Conservation (phyloP, 2,797 vertebrate species). For the Paedocypris micromegethes region DNA sequence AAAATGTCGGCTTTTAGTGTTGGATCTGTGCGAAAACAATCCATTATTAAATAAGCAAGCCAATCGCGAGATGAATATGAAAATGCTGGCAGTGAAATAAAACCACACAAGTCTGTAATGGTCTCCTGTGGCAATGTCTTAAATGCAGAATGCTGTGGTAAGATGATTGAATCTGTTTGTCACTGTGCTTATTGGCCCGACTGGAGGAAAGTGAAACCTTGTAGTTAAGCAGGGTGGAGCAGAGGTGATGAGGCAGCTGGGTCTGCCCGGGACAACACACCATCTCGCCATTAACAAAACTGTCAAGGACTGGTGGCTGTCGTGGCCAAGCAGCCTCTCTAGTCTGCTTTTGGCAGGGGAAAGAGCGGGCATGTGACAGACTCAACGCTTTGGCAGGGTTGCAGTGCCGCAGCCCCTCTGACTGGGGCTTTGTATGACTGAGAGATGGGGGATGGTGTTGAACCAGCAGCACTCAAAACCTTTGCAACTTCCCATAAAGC, state of each 20-base stretch:
- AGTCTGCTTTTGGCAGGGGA: slow-evolving; percentile 43
- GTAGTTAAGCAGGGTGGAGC: slow-evolving; percentile 27
- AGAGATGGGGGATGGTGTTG: slow-evolving; percentile 31
- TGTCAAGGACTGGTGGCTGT: slow-evolving; percentile 43
- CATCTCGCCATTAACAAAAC: slow-evolving; percentile 46
- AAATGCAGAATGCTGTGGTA: slow-evolving; percentile 32
- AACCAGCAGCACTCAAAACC: slow-evolving; percentile 29
- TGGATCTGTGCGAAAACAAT: slow-evolving; percentile 28
- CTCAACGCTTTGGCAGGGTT: slow-evolving; percentile 47
- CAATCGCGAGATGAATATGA: slow-evolving; percentile 21
- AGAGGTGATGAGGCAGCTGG: slow-evolving; percentile 52
- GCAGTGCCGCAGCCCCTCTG: slow-evolving; percentile 40
- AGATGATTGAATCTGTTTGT: slow-evolving; percentile 47
- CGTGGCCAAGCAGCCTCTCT: slow-evolving; percentile 47
- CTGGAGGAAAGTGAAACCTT: slow-evolving; percentile 37
- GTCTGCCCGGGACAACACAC: slow-evolving; percentile 36
- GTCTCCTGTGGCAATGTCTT: slow-evolving; percentile 33
- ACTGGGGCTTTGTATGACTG: slow-evolving; percentile 40
- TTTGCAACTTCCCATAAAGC: slow-evolving; percentile 8
- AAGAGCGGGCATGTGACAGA: slow-evolving; percentile 49
- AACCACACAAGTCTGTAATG: slow-evolving; percentile 36
- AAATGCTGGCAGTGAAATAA: slow-evolving; percentile 24
- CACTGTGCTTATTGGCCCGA: slow-evolving; percentile 43
- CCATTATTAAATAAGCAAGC: slow-evolving; percentile 12
- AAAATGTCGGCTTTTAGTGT: slow-evolving; percentile 29